Evolutionary conservation across 2,797 vertebrate species (phyloP).

Genomic region (Graptemys geographica): DNA sequence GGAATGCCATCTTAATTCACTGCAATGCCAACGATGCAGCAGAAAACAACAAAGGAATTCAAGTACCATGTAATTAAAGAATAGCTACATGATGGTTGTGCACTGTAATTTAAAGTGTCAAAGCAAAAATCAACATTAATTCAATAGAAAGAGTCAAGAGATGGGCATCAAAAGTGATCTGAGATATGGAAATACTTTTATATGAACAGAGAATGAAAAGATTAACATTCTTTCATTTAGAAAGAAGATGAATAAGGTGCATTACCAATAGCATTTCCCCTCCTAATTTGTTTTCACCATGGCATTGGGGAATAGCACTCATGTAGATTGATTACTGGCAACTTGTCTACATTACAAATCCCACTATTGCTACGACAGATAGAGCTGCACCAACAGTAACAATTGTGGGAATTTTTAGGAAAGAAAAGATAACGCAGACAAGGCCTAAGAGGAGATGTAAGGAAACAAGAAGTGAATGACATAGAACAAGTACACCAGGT

Average conservation of each 20-base stretch:
- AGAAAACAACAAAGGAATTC: not conserved
- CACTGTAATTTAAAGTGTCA: not conserved
- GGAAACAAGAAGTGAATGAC: not conserved
- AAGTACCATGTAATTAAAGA: not conserved
- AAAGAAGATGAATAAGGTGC: not conserved
- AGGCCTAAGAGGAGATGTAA: accelerated
- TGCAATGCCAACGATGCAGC: not conserved
- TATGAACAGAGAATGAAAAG: not conserved
- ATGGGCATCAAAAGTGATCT: not conserved
- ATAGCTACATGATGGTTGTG: not conserved
- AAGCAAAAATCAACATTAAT: not conserved
- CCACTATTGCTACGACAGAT: not conserved
- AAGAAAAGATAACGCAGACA: not conserved
- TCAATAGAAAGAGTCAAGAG: not conserved
- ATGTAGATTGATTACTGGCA: not conserved
- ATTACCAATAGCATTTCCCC: not conserved
- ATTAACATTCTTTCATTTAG: not conserved
- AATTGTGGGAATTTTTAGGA: not conserved
- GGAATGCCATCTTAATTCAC: accelerated
- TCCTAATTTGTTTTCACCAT: not conserved
- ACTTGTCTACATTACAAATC: not conserved
- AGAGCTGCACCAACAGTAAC: accelerated
- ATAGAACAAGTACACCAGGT: not conserved
- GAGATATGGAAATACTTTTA: not conserved
- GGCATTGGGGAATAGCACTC: not conserved